Conservation (phyloP, 2,797 vertebrate genomes). For the Gadopsis bispinosus region DNA sequence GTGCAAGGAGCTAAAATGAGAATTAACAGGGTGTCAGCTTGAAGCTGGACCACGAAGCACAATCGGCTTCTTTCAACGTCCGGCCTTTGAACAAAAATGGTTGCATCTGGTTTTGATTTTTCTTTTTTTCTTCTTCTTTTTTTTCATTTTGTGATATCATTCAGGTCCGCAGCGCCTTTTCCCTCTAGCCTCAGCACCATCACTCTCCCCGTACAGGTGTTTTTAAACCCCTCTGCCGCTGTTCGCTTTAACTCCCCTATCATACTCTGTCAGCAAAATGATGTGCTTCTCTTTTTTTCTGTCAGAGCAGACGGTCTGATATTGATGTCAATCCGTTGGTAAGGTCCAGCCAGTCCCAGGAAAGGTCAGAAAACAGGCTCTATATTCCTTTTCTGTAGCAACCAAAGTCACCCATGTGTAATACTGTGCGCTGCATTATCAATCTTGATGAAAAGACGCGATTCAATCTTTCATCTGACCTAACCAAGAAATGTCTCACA, state of each 20-base stretch:
- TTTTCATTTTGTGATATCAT: constrained; percentile 1
- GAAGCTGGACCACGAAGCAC: constrained; percentile 19
- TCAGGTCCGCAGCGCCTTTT: constrained; percentile 12
- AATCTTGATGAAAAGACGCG: constrained; percentile 74
- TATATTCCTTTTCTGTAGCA: constrained; percentile 72
- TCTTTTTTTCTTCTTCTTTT: neutral
- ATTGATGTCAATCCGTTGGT: constrained; percentile 67
- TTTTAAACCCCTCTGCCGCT: constrained; percentile 36
- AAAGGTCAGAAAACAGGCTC: constrained; percentile 80
- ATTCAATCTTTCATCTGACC: constrained; percentile 71
- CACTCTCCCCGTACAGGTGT: constrained; percentile 36
- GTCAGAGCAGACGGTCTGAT: constrained; percentile 60
- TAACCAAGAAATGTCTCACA: constrained; percentile 69
- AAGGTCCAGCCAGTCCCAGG: constrained; percentile 56
- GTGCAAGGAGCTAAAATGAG: constrained; percentile 45
- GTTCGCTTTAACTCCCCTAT: constrained; percentile 41
- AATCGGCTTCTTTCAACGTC: constrained; percentile 10
- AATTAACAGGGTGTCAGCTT: constrained; percentile 21
- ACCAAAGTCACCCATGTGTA: constrained; percentile 73
- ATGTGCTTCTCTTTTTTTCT: constrained; percentile 30
- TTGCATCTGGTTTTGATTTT: neutral
- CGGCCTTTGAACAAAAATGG: constrained; percentile 14
- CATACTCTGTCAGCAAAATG: constrained; percentile 46
- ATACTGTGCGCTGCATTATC: constrained; percentile 68
- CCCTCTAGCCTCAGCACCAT: constrained; percentile 8